A percentile compares a stretch with the other conserved stretches of the same genome.
These are phyloP conservation scores for Nannoperca australis DNA, from an alignment of 2,797 vertebrate genomes.

Conservation along the genomic window DNA sequence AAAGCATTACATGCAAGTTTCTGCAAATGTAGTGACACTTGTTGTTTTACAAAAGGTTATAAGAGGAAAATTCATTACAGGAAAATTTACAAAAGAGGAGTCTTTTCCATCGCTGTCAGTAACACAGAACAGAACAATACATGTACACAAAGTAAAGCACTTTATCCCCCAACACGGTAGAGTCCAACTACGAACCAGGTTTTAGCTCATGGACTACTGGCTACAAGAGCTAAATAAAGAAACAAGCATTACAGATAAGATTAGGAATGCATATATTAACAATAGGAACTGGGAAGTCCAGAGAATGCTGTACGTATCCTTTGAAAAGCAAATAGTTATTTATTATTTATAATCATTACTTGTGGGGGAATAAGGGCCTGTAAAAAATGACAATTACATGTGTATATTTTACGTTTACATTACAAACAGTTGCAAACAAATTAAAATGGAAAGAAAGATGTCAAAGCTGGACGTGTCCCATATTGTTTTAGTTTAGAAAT, in stretches of 20 bases:
- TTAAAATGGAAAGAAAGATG: conserved; percentile 94
- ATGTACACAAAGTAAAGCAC: conserved; percentile 85
- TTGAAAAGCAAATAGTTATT: conserved; percentile 99
- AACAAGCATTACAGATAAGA: conserved; percentile 99
- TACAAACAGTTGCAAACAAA: conserved; percentile 93
- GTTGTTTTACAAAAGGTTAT: conserved; percentile 79
- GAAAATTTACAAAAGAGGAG: conserved; percentile 83
- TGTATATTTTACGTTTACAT: conserved; percentile 88
- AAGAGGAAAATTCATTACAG: conserved; percentile 85
- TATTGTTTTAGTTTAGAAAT: conserved; percentile 92
- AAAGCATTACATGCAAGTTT: conserved; percentile 87
- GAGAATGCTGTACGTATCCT: conserved; percentile 99
- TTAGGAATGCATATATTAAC: conserved; percentile 94
- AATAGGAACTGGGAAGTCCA: conserved; percentile 97
- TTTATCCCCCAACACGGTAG: conserved; percentile 86
- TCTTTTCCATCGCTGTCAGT: conserved; percentile 85
- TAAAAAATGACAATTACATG: conserved; percentile 99
- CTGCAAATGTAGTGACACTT: conserved; percentile 72
- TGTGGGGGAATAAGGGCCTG: conserved; percentile 94
- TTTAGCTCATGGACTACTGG: conserved; percentile 99
- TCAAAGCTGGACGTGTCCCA: conserved; percentile 98
- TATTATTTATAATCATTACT: conserved; percentile 97
- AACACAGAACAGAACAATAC: conserved; percentile 86
- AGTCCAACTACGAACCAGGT: conserved; percentile 95
- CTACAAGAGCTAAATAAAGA: conserved; percentile 96